Evolutionary conservation across 2,797 vertebrate genomes (phyloP).

Genomic region (Emys orbicularis): DNA sequence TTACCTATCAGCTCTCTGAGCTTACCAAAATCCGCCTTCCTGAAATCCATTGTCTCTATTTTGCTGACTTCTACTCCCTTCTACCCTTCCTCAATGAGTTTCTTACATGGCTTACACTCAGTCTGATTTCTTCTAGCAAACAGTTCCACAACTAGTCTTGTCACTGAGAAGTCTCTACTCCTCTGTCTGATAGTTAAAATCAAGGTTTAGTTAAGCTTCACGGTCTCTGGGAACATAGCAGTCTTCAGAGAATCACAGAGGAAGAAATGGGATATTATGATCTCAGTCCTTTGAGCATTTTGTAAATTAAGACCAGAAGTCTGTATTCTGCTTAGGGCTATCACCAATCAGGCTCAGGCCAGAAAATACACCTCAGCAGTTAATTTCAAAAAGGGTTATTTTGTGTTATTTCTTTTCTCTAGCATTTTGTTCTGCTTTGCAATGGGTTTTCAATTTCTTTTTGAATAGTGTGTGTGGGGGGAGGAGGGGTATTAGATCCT

Average conservation of each 20-base stretch:
- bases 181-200: not conserved
- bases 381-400: not conserved
- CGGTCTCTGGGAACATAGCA: not conserved
- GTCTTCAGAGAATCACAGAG: not conserved
- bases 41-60: no score
- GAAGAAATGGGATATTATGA: no score
- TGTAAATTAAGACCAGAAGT: not conserved
- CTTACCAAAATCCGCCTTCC: no score
- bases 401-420: not conserved
- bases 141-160: not conserved
- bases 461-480: fast-evolving
- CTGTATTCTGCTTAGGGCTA: not conserved
- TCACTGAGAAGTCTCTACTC: not conserved
- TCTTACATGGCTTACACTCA: not conserved
- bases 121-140: not conserved
- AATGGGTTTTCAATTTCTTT: not conserved
- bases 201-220: not conserved
- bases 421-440: not conserved
- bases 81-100: not conserved
- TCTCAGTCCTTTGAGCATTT: not conserved
- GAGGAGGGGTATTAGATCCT: not conserved
- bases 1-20: no score
- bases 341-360: not conserved
- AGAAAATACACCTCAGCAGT: not conserved
- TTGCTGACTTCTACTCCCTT: no score